These are phyloP conservation scores for Pollenia griseotomentosa DNA, from an alignment of 2,888 invertebrate species.

Conservation along the genomic window DNA sequence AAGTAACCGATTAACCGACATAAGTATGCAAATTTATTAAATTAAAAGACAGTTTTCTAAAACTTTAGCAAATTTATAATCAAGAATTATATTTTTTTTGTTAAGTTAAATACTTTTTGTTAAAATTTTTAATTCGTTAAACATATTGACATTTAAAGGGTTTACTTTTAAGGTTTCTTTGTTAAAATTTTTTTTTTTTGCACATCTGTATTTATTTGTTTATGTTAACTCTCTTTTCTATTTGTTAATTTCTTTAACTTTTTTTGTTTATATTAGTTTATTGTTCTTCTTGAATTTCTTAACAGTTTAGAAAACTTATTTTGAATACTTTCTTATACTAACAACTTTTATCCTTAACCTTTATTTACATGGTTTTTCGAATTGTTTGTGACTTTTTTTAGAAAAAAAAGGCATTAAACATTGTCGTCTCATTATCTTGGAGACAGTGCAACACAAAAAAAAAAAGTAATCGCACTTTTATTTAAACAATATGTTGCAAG, in stretches of 20 bases:
- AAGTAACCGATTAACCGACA: too few relatives aligned
- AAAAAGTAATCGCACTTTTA: conserved; percentile 43
- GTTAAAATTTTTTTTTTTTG: neutral
- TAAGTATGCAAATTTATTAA: too few relatives aligned
- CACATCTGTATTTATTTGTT: neutral
- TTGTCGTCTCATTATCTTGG: conserved; percentile 68
- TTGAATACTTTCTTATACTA: conserved; percentile 1
- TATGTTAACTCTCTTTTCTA: conserved; percentile 22
- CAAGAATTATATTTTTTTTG: neutral
- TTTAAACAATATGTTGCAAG: conserved; percentile 72
- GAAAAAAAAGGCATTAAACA: conserved; percentile 61
- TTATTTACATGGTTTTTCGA: conserved; percentile 27
- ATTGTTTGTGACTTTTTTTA: conserved; percentile 38
- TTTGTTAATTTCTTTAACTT: conserved; percentile 46
- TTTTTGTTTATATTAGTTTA: conserved; percentile 16
- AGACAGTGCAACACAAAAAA: conserved; percentile 40
- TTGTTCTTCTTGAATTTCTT: conserved; percentile 44
- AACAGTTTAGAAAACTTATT: conserved; percentile 52
- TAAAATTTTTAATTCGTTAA: conserved; percentile 6
- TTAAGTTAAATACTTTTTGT: neutral
- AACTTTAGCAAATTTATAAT: neutral
- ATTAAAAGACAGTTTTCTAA: too few relatives aligned
- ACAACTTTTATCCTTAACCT: conserved; percentile 73
- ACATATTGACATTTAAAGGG: conserved; percentile 38
- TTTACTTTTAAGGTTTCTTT: conserved; percentile 61